Evolutionary conservation across 2,113 vertebrate genomes (phyloP).

Genomic region (Glareola pratincola): DNA sequence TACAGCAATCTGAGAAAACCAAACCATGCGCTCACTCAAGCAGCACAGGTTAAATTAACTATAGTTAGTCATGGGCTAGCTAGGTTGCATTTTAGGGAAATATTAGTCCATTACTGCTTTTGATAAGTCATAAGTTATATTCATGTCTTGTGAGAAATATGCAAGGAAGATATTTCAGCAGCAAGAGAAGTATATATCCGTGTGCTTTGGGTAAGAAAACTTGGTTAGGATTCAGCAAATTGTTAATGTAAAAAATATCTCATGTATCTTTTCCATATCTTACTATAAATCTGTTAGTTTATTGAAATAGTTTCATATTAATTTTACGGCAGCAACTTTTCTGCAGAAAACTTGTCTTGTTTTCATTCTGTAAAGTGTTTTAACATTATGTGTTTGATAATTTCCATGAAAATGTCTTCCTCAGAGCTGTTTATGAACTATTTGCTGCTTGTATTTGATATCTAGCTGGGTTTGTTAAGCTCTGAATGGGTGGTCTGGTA

Average conservation of each 20-base stretch:
- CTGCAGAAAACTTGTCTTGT: not conserved
- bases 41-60: not conserved
- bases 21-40: not conserved
- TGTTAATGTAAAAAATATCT: not conserved
- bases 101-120: not conserved
- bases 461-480: not conserved
- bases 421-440: not conserved
- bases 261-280: not conserved
- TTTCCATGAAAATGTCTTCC: not conserved
- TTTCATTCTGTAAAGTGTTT: not conserved
- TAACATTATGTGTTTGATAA: not conserved
- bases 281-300: not conserved
- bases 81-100: not conserved
- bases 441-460: not conserved
- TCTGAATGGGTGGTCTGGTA: not conserved
- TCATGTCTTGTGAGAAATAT: not conserved
- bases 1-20: not conserved
- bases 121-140: not conserved
- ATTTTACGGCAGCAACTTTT: not conserved
- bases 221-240: not conserved
- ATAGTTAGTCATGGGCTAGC: not conserved
- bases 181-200: not conserved
- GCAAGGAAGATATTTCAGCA: not conserved
- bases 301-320: not conserved
- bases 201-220: not conserved